Base-by-base conservation (phyloP, 1,140 invertebrate genomes). In the Monochamus saltuarius region DNA sequence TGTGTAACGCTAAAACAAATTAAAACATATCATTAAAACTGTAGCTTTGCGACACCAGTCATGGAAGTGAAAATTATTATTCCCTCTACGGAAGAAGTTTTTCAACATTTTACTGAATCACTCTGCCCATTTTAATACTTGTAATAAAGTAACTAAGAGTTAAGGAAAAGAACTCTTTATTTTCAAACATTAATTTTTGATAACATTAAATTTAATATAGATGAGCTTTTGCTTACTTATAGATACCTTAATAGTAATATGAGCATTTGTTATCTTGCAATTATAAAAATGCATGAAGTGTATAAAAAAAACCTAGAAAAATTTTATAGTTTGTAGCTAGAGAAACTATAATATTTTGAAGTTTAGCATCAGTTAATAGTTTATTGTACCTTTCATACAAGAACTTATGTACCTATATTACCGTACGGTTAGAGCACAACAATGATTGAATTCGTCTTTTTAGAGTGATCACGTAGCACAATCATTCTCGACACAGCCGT, bases 201-300 rank as follows among this genome's bases (percentile, higher is more conserved):
- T 56, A 56, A 56, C 38, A 35, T 42, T 13, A 54, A 54, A 36
- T 57, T 57, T 49, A 57, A 39, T 57, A 56, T 58, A 60, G 61
- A 63, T 56, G 61, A 67, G 65, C 65, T 67, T 67, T 64, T 64
- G 65, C 65, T 67, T 67, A 62, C 43, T 64, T 64, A 39, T 65
- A 65, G 59, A 62, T 56, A 57, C 38, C 53, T 56, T 56, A 29
- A 56, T 64, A 64, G 46, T 57, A 68, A 51, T 59, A 51, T 65
- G 62, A 64, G 68, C 71, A 73, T 70, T 73, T 73, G 71, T 73
- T 73, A 70, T 70, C 64, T 70, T 71, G 71, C 71, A 73, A 73
- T 63, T 65, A 45, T 62, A 66, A 65, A 60, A 64, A 65, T 66
- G 65, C 61, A 66, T 70, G 68, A 66, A 69, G 64, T 66, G 22